These are phyloP conservation scores for Thaleichthys pacificus DNA, from an alignment of 2,797 vertebrate species.

Conservation along the genomic window DNA sequence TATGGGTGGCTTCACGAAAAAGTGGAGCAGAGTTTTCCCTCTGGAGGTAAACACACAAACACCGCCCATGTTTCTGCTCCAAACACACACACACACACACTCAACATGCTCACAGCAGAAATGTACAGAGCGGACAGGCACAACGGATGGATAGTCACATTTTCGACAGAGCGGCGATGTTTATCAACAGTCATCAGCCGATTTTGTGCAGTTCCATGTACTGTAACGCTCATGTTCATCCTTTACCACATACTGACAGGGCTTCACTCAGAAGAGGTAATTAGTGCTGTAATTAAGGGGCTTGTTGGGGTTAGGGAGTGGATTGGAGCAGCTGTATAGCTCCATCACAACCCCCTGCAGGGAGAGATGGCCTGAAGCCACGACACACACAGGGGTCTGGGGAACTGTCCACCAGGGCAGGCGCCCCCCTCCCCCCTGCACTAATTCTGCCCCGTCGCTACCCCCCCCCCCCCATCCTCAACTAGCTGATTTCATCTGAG, in stretches of 20 bases:
- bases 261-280: constrained; percentile 1
- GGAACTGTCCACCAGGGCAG: constrained; percentile 26
- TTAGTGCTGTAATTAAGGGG: background rate
- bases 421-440: constrained; percentile 27
- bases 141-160: background rate
- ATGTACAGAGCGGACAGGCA: constrained; percentile 14
- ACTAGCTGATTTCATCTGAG: constrained; percentile 72
- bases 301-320: background rate
- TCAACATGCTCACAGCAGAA: constrained; percentile 11
- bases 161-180: constrained; percentile 7
- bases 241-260: background rate
- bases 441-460: background rate
- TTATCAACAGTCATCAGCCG: background rate
- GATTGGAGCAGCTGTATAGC: background rate
- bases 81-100: constrained; percentile 49
- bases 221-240: background rate
- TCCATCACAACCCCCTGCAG: background rate
- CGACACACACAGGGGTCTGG: constrained; percentile 12
- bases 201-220: background rate
- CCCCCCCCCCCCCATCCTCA: constrained; percentile 39
- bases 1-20: constrained; percentile 55
- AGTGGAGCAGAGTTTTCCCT: constrained; percentile 68
- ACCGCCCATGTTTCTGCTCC: constrained; percentile 35
- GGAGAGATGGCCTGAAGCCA: constrained; percentile 3
- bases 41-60: constrained; percentile 57